Conservation (phyloP, 2,888 invertebrate genomes). For the Athalia circularis region DNA sequence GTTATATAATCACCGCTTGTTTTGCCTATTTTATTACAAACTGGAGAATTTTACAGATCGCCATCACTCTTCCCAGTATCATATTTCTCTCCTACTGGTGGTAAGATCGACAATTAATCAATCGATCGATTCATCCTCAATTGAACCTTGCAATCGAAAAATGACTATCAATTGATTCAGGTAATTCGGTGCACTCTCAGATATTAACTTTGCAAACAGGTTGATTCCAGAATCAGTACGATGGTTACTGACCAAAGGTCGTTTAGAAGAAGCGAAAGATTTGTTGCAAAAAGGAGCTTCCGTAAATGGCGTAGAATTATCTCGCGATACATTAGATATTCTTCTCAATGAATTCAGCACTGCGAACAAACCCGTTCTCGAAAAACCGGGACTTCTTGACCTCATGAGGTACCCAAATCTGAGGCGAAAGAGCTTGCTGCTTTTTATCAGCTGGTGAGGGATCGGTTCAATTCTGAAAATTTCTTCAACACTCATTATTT, state of each 20-base stretch:
- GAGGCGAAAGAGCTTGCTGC: conserved; percentile 79
- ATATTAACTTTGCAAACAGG: conserved; percentile 64
- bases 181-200: not conserved
- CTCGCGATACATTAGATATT: conserved; percentile 76
- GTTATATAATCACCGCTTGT: conserved; percentile 81
- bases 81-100: conserved; percentile 83
- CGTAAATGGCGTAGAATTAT: conserved; percentile 80
- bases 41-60: conserved; percentile 83
- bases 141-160: not conserved
- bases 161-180: not conserved
- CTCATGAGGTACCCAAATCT: conserved; percentile 81
- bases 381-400: conserved; percentile 77
- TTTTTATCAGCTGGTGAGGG: conserved; percentile 84
- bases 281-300: conserved; percentile 80
- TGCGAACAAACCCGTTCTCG: conserved; percentile 65
- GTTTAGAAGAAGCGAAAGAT: conserved; percentile 78
- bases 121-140: not conserved
- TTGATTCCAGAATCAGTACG: conserved; percentile 85
- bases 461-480: too few relatives aligned
- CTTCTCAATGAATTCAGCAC: conserved; percentile 72
- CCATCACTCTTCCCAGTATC: conserved; percentile 82
- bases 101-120: conserved; percentile 65
- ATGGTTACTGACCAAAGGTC: conserved; percentile 82
- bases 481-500: not conserved
- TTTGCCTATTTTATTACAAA: conserved; percentile 82